phyloP scores from a whole-genome alignment of 2,113 vertebrate species.

The Zootoca vivipara region DNA sequence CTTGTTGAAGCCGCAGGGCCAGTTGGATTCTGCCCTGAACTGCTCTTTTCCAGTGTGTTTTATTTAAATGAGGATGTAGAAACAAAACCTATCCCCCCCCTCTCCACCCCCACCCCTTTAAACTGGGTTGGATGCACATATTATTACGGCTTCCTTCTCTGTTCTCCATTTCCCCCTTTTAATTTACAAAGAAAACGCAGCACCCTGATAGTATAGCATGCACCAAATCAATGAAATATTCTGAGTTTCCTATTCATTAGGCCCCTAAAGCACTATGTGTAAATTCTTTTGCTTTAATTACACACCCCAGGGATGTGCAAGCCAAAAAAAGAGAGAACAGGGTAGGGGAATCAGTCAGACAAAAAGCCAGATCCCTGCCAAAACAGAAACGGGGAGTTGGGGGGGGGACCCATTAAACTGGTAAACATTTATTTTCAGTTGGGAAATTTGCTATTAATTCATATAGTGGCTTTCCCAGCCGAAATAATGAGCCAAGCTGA shows the following conservation, averaged over 20 bases:
- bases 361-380: conserved; percentile 78
- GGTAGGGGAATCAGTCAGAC: conserved; percentile 65
- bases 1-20: conserved; percentile 66
- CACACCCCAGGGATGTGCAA: conserved; percentile 78
- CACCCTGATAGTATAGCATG: conserved; percentile 67
- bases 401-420: conserved; percentile 52
- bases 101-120: conserved; percentile 43
- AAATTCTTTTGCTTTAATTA: conserved; percentile 85
- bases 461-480: conserved; percentile 80
- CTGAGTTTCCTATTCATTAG: conserved; percentile 80
- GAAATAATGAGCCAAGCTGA: conserved; percentile 80
- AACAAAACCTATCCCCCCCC: conserved; percentile 64
- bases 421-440: conserved; percentile 85
- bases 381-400: conserved; percentile 53
- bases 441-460: conserved; percentile 83
- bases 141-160: conserved; percentile 54
- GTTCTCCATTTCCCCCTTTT: conserved; percentile 55
- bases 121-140: conserved; percentile 59
- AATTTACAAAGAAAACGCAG: conserved; percentile 73
- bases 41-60: conserved; percentile 67
- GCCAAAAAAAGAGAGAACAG: conserved; percentile 65
- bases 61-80: conserved; percentile 69
- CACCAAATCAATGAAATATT: conserved; percentile 77
- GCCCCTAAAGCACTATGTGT: conserved; percentile 73
- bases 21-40: conserved; percentile 72